Evolutionary conservation across 2,888 invertebrate species (phyloP), one percentile per base, ranked within the genome.

Genomic region (Callimorpha dominula): DNA sequence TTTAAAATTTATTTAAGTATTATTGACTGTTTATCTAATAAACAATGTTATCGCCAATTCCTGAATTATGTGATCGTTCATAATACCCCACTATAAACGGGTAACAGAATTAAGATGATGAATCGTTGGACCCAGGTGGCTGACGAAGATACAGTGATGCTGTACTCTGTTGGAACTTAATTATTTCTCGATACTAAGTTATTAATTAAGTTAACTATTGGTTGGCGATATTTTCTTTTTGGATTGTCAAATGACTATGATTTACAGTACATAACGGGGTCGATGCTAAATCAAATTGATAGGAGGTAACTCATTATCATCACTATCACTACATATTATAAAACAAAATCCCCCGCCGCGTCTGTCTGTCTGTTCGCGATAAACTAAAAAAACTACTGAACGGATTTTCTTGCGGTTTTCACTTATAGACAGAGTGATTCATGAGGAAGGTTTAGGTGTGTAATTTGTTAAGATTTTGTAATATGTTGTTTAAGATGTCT

Each of bases 61-160:
- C 64, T 69, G 80, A 78, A 78, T 83, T 31, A 73, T 42, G 31
- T 68, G 65, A 78, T 81, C 77, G 68, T 65, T 81, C 69, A 77
- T 69, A 77, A 71, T 66, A 76, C 72, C 65, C 49, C 49, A 65
- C 46, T 65, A 49, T 65, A 50, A 15, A 8, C 72, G 62, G 70
- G 63, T 72, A 78, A 80, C 66, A 46, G 67, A 60, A 69, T 79
- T 79, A 82, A 49, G 73, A 78, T 84, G 84, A 85, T 80, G 71
- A 75, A 84, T 75, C 73, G 43, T 17, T 42, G 64, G 75, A 14
- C 74, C 42, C 78, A 78, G 79, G 76, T 81, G 77, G 60, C 49
- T 17, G 31, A 6, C 12, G 49, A 40, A 31, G 67, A 42, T n/a
- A 42, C 43, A 43, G 54, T 40, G 46, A 57, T 49, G 49, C n/a